Base-by-base conservation (phyloP, 2,113 vertebrate species). In the Callipepla californica region DNA sequence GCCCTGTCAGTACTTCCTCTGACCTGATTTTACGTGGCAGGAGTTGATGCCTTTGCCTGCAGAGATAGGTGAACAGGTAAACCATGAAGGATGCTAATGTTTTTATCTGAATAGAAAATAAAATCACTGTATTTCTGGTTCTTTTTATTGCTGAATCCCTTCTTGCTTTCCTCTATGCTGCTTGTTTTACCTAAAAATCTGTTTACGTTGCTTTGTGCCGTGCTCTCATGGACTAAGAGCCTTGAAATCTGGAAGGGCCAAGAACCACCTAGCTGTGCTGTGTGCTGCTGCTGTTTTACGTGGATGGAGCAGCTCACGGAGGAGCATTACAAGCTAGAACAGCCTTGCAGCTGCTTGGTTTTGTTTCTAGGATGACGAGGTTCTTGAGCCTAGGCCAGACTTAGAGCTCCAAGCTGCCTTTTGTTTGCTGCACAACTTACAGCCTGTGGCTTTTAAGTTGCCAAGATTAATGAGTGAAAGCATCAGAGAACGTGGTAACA, bases 401-500 rank as follows among this genome's bases (percentile, higher is more conserved):
- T 32, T 61, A 53, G 34, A 72, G 59, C 59, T 77, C 25, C n/a
- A 36, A 87, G 47, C 65, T 34, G 53, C 45, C 22, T 38, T 62
- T 50, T 58, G 26, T n/a, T 73, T 69, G 23, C 25, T 30, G 22
- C 11, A 9, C 50, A 59, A 80, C 47, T 59, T 26, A 61, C 63
- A 67, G 72, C 76, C 21, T 6, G 4, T 7, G 17, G 13, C 0
- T 5, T 28, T 66, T 63, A 65, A 75, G n/a, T 25, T 58, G 55
- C 78, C 50, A 58, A 18, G 28, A 65, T 47, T 68, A 63, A 53
- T 40, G 36, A 87, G 66, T 93, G 80, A 80, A 82, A 91, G 51
- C 51, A 67, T n/a, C 10, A 32, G 80, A 89, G 66, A 88, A 62
- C 2, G 3, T 17, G 30, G 42, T 59, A 51, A 74, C 13, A 67